phyloP scores from a whole-genome alignment of 2,113 vertebrate genomes.

The Xenopus laevis region DNA sequence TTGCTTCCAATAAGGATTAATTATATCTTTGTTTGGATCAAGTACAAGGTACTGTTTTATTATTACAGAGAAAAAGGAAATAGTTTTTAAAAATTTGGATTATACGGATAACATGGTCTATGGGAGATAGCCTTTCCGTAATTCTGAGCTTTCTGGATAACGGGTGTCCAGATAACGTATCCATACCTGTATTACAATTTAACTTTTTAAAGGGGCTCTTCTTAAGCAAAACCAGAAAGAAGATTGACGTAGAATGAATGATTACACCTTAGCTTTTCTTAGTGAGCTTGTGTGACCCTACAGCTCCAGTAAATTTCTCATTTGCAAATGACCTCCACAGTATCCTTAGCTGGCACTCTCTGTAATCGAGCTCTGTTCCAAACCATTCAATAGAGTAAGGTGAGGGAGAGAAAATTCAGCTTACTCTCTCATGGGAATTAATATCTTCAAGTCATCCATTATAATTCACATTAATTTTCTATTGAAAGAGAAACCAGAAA shows the following conservation, averaged over 20 bases:
- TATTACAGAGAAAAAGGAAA: too few relatives aligned
- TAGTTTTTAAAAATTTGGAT: too few relatives aligned
- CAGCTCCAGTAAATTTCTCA: background rate
- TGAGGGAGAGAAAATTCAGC: background rate
- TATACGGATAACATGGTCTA: too few relatives aligned
- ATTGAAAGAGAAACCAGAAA: background rate
- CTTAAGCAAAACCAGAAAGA: too few relatives aligned
- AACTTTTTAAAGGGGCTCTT: too few relatives aligned
- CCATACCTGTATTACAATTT: too few relatives aligned
- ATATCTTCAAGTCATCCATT: slow-evolving; percentile 2
- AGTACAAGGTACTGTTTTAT: too few relatives aligned
- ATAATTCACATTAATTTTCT: slow-evolving; percentile 1
- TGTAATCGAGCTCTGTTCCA: slow-evolving; percentile 2
- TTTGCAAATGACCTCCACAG: slow-evolving; percentile 18
- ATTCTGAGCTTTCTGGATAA: too few relatives aligned
- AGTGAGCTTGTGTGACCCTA: background rate
- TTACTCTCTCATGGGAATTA: slow-evolving; percentile 15
- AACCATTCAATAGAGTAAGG: background rate
- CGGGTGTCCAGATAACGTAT: too few relatives aligned
- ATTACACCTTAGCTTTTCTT: background rate
- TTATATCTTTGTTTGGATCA: too few relatives aligned
- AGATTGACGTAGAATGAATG: background rate
- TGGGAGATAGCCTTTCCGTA: too few relatives aligned
- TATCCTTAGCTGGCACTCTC: background rate
- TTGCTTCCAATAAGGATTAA: too few relatives aligned